Evolutionary conservation across 1,140 invertebrate genomes (phyloP).

Genomic region (Drosophila grimshawi): DNA sequence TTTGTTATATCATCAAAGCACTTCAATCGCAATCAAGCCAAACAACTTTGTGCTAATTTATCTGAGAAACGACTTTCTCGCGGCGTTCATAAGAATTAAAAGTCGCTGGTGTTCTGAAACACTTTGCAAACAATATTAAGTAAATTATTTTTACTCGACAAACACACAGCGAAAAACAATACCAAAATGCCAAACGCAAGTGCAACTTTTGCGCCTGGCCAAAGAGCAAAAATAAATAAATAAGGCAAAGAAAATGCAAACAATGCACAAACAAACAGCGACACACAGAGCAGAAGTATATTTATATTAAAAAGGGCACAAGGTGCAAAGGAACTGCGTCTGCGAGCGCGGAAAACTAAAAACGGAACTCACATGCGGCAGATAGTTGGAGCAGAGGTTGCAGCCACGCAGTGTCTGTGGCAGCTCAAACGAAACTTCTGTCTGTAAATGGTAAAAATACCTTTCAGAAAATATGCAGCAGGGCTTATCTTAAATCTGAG

Average conservation of each 20-base stretch:
- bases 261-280: constrained; percentile 59
- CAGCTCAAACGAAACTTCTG: constrained; percentile 27
- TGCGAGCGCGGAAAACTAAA: constrained; percentile 30
- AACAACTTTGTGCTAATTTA: constrained; percentile 70
- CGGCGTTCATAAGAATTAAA: constrained; percentile 55
- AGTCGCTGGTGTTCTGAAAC: constrained; percentile 38
- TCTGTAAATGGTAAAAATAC: constrained; percentile 16
- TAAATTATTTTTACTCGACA: constrained; percentile 54
- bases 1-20: constrained; percentile 41
- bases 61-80: constrained; percentile 41
- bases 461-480: constrained; percentile 7
- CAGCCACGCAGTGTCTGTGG: constrained; percentile 12
- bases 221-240: constrained; percentile 23
- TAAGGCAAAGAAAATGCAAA: constrained; percentile 47
- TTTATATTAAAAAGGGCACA: constrained; percentile 45
- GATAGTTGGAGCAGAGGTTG: neutral
- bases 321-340: constrained; percentile 32
- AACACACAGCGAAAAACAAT: constrained; percentile 46
- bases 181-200: constrained; percentile 41
- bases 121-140: constrained; percentile 56
- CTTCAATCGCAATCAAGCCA: constrained; percentile 52
- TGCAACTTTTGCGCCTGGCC: constrained; percentile 42
- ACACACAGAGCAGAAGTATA: constrained; percentile 38
- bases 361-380: constrained; percentile 6
- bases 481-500: constrained; percentile 6